Evolutionary conservation across 2,113 vertebrate species (phyloP).

Genomic region (Hypanus sabinus): DNA sequence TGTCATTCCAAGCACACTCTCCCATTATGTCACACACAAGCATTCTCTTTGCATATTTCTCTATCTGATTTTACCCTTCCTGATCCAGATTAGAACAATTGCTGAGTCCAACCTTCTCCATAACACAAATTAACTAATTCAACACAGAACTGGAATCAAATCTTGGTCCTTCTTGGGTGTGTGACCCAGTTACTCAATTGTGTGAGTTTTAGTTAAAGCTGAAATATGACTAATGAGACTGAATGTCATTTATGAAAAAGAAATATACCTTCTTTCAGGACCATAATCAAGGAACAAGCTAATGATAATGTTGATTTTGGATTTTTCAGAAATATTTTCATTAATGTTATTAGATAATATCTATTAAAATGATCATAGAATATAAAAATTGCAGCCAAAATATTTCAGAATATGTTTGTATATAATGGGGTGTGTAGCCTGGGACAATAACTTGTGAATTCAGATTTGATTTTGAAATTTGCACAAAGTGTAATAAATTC

Average conservation of each 20-base stretch:
- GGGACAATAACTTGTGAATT: neutral
- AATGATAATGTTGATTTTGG: neutral
- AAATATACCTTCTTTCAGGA: neutral
- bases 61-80: neutral
- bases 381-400: neutral
- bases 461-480: neutral
- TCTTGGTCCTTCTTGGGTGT: neutral
- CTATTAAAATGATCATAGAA: too few relatives aligned
- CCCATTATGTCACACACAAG: neutral
- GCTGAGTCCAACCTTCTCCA: neutral
- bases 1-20: neutral
- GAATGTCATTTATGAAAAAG: neutral
- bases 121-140: neutral
- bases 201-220: neutral
- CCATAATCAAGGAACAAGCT: neutral
- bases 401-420: neutral
- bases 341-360: neutral
- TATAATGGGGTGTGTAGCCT: neutral
- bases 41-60: neutral
- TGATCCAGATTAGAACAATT: neutral
- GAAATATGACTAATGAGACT: neutral
- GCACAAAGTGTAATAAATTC: neutral
- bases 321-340: neutral
- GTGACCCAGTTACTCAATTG: neutral
- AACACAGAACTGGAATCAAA: neutral